Evolutionary conservation across 2,113 vertebrate species (phyloP).

Genomic region (Zosterops pallidus): DNA sequence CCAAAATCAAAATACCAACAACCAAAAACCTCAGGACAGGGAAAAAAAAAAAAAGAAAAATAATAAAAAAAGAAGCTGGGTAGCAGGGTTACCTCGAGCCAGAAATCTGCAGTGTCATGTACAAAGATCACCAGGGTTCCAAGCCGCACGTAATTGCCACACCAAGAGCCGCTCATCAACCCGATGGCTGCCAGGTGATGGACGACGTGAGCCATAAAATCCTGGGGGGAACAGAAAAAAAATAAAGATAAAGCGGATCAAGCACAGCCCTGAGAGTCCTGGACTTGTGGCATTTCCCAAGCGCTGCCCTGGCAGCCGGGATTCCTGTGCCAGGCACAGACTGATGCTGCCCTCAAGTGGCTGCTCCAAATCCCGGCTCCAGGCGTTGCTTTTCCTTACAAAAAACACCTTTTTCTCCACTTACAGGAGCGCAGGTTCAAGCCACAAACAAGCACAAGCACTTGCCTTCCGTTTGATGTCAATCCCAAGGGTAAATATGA

Average conservation of each 20-base stretch:
- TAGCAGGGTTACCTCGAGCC: constrained; percentile 84
- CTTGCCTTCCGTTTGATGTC: constrained; percentile 92
- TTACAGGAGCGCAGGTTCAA: neutral
- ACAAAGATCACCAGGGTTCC: constrained; percentile 89
- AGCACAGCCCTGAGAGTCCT: neutral
- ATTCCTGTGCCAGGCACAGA: neutral
- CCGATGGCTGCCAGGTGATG: constrained; percentile 90
- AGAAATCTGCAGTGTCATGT: constrained; percentile 89
- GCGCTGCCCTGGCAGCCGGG: neutral
- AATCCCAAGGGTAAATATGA: constrained; percentile 87
- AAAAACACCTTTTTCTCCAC: fast-evolving
- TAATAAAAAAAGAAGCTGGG: too few species aligned
- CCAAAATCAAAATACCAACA: neutral
- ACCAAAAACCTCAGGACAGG: neutral
- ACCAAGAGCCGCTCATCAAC: constrained; percentile 90
- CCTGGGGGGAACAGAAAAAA: constrained; percentile 64
- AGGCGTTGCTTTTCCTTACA: fast-evolving
- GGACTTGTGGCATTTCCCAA: neutral
- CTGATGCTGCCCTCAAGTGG: constrained; percentile 49
- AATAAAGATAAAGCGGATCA: neutral
- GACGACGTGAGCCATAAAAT: constrained; percentile 89
- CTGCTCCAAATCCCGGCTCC: neutral
- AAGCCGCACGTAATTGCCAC: constrained; percentile 88
- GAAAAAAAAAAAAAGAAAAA: too few species aligned
- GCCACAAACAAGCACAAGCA: neutral